phyloP scores from a whole-genome alignment of 1,140 invertebrate species.

The Aricia agestis region DNA sequence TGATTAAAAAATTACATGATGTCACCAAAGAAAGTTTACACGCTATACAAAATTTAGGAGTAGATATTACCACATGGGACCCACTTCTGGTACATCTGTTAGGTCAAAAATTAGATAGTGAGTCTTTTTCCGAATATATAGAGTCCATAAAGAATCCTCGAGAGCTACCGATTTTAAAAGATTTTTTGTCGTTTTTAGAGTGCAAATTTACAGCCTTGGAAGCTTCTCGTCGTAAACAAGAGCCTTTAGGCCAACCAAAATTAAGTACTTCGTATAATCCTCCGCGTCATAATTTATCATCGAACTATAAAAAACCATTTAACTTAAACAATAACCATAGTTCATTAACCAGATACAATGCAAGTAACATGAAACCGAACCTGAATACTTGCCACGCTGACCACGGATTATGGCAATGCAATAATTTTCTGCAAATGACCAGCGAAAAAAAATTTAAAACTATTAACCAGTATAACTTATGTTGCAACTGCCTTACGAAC shows the following conservation, averaged over 20 bases:
- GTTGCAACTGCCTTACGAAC: slow-evolving; percentile 29
- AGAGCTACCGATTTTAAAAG: slow-evolving; percentile 27
- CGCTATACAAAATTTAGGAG: slow-evolving; percentile 29
- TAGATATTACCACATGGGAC: slow-evolving; percentile 30
- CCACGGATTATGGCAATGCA: slow-evolving; percentile 26
- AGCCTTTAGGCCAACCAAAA: slow-evolving; percentile 14
- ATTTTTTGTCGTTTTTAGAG: too few species aligned
- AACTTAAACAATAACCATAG: slow-evolving; percentile 14
- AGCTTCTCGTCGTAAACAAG: slow-evolving; percentile 23
- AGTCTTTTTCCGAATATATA: slow-evolving; percentile 26
- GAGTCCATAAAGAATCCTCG: slow-evolving; percentile 28
- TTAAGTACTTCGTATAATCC: slow-evolving; percentile 17
- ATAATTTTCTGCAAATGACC: slow-evolving; percentile 24
- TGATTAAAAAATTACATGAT: slow-evolving; percentile 30
- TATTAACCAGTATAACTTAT: slow-evolving; percentile 25
- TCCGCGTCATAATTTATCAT: slow-evolving; percentile 6
- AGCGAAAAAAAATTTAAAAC: slow-evolving; percentile 19
- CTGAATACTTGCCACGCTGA: slow-evolving; percentile 23
- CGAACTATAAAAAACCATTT: slow-evolving; percentile 15
- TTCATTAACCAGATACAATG: slow-evolving; percentile 10
- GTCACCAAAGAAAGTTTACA: slow-evolving; percentile 28
- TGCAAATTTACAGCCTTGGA: too few species aligned
- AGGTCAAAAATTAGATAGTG: slow-evolving; percentile 26
- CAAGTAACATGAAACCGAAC: slow-evolving; percentile 15
- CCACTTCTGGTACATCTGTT: slow-evolving; percentile 30